These are phyloP conservation scores for Neopipo cinnamomea DNA, from an alignment of 2,113 vertebrate genomes.

Conservation along the genomic window DNA sequence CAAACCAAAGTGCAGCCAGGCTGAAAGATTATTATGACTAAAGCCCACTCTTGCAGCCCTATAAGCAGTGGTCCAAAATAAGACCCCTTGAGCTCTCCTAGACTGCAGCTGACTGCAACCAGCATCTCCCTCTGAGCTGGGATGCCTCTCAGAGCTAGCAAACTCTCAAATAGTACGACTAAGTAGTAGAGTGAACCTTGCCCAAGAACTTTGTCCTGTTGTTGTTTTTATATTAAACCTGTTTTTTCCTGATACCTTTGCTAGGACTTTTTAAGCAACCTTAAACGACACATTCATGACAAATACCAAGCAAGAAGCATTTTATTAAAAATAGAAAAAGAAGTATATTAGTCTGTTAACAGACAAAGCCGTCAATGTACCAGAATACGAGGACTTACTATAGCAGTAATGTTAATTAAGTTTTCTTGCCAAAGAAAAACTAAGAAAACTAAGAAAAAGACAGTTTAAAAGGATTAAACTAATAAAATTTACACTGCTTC, in stretches of 20 bases:
- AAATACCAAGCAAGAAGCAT: background rate
- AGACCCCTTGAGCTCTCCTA: background rate
- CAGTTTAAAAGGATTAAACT: background rate
- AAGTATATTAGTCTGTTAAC: background rate
- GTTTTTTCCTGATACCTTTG: background rate
- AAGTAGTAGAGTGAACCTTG: background rate
- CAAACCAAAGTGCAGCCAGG: background rate
- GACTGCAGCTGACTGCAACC: background rate
- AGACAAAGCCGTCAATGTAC: background rate
- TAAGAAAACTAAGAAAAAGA: background rate
- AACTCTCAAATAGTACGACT: background rate
- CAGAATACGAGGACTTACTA: background rate
- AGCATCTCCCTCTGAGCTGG: background rate
- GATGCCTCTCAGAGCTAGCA: background rate
- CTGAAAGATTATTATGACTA: background rate
- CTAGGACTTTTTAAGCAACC: background rate
- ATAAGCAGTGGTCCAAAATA: background rate
- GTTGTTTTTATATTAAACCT: background rate
- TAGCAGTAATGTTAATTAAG: background rate
- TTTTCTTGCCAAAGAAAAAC: background rate
- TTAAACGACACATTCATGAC: background rate
- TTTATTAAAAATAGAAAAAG: background rate
- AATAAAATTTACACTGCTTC: background rate
- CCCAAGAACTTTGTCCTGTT: background rate
- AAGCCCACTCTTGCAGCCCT: background rate